These are phyloP conservation scores for Leucoma salicis DNA, from an alignment of 2,888 invertebrate genomes.

Conservation along the genomic window DNA sequence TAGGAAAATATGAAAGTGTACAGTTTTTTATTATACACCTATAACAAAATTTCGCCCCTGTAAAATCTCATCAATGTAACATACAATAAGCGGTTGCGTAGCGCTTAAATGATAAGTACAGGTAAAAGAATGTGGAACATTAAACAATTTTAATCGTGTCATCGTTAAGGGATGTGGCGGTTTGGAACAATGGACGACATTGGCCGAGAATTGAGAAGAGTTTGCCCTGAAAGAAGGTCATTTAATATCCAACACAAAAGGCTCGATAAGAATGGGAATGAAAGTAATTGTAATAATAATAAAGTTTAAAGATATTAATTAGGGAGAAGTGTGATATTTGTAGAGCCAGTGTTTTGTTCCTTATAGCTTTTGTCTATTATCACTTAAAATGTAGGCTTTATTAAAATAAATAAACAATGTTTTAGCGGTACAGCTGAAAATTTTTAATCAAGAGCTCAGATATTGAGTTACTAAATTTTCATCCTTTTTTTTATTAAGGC, in stretches of 20 bases:
- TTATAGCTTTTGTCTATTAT: too few relatives aligned
- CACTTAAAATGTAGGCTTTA: too few relatives aligned
- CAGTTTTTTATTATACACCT: too few relatives aligned
- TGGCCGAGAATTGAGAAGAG: constrained; percentile 26
- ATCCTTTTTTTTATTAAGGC: too few relatives aligned
- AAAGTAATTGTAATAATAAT: constrained; percentile 27
- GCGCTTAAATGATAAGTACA: constrained; percentile 20
- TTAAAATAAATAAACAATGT: too few relatives aligned
- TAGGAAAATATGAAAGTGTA: too few relatives aligned
- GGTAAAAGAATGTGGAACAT: constrained; percentile 25
- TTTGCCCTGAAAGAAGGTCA: constrained; percentile 30
- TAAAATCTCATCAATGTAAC: not conserved
- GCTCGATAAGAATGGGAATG: constrained; percentile 20
- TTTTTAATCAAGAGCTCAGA: too few relatives aligned
- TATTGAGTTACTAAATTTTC: too few relatives aligned
- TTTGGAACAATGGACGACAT: constrained; percentile 32
- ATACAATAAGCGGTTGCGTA: constrained; percentile 5
- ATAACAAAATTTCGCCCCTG: not conserved
- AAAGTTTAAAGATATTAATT: constrained; percentile 31
- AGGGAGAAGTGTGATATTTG: constrained; percentile 19
- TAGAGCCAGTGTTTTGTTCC: too few relatives aligned
- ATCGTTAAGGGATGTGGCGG: constrained; percentile 24
- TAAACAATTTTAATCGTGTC: constrained; percentile 38
- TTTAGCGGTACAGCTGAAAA: too few relatives aligned
- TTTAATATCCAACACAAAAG: constrained; percentile 33